phyloP scores from a whole-genome alignment of 2,797 vertebrate genomes.

The Serranus cabrilla region DNA sequence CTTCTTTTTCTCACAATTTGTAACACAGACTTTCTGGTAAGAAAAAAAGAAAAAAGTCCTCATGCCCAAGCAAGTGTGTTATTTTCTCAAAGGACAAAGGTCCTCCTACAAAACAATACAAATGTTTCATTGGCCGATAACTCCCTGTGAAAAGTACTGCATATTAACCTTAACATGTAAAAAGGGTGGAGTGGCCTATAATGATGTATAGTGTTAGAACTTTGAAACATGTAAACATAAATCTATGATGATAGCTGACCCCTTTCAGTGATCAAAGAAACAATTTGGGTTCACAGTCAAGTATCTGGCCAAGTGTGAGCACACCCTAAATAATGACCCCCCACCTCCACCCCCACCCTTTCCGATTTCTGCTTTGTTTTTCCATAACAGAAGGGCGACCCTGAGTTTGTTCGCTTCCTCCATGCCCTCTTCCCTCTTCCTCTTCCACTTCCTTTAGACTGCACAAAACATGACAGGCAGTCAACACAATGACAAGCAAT shows the following conservation, averaged over 20 bases:
- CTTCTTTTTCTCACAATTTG: background rate
- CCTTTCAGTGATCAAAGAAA: slow-evolving; percentile 11
- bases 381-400: slow-evolving; percentile 33
- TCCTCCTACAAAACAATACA: background rate
- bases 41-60: background rate
- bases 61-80: background rate
- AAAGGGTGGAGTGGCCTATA: background rate
- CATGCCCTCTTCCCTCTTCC: slow-evolving; percentile 51
- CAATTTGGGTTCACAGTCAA: background rate
- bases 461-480: slow-evolving; percentile 41
- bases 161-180: slow-evolving; percentile 1
- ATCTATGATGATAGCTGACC: background rate
- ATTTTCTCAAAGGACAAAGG: background rate
- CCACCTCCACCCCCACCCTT: background rate
- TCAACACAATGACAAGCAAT: slow-evolving; percentile 48
- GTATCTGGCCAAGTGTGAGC: slow-evolving; percentile 20
- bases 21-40: background rate
- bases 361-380: slow-evolving; percentile 56
- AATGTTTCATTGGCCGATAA: background rate
- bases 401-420: slow-evolving; percentile 57
- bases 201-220: background rate
- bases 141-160: background rate
- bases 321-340: slow-evolving; percentile 25
- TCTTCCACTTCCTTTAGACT: slow-evolving; percentile 66
- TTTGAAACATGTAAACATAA: slow-evolving; percentile 13